phyloP scores from a whole-genome alignment of 2,888 invertebrate genomes.

The Drosophila lacicola region DNA sequence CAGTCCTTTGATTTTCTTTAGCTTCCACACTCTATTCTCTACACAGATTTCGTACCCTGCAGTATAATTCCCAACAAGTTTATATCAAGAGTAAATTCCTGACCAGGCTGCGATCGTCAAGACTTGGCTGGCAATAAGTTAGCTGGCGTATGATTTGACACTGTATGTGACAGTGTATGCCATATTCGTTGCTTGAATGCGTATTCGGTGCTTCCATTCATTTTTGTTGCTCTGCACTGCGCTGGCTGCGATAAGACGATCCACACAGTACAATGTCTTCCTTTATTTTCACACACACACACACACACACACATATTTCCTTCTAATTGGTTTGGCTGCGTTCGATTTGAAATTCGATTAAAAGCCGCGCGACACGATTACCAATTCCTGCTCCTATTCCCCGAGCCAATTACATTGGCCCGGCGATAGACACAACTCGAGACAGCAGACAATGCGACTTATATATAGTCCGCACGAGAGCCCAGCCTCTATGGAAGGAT shows the following conservation, averaged over 20 bases:
- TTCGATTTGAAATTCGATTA: constrained; percentile 68
- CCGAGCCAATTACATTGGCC: constrained; percentile 55
- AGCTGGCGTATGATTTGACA: background rate
- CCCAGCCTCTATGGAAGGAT: constrained; percentile 6
- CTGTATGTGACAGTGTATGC: constrained; percentile 16
- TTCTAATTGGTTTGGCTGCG: constrained; percentile 59
- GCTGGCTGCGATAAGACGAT: constrained; percentile 48
- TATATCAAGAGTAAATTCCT: no score
- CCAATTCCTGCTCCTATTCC: constrained; percentile 56
- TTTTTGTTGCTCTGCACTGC: constrained; percentile 37
- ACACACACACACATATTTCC: constrained; percentile 18
- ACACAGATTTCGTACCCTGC: no score
- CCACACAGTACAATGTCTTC: constrained; percentile 7
- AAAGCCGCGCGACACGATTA: constrained; percentile 59
- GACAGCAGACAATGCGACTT: constrained; percentile 53
- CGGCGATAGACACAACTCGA: constrained; percentile 18
- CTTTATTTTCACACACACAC: constrained; percentile 37
- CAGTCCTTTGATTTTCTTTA: no score
- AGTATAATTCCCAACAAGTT: no score
- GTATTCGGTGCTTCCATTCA: constrained; percentile 14
- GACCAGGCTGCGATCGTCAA: no score
- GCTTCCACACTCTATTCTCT: no score
- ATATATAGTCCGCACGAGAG: constrained; percentile 21
- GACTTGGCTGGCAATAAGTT: no score
- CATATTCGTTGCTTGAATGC: background rate